A percentile compares a stretch with the other conserved stretches of the same genome.
These are phyloP conservation scores for Drosophila lacicola DNA, from an alignment of 2,888 invertebrate genomes.

Conservation along the genomic window DNA sequence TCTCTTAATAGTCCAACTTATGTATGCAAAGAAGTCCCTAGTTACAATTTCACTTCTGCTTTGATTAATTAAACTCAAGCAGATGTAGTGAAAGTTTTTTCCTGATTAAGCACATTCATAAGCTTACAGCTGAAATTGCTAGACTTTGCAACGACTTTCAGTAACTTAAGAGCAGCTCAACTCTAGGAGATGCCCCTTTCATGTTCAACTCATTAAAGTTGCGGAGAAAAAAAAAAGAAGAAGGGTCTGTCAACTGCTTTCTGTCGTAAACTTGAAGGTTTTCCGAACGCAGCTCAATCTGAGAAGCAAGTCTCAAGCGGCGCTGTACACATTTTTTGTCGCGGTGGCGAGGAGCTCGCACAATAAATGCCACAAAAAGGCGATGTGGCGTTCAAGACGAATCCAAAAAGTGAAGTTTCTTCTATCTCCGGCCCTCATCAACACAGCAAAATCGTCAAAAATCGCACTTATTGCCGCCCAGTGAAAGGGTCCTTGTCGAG, in stretches of 20 bases:
- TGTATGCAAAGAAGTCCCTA: neutral
- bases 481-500: conserved; percentile 50
- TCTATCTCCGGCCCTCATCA: conserved; percentile 60
- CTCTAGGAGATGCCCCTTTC: conserved; percentile 24
- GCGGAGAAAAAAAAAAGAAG: conserved; percentile 25
- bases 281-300: conserved; percentile 31
- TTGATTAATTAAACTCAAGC: conserved; percentile 26
- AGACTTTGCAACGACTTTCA: conserved; percentile 28
- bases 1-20: neutral
- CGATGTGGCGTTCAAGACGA: conserved; percentile 19
- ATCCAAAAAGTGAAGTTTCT: conserved; percentile 30
- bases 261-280: conserved; percentile 21
- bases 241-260: conserved; percentile 1
- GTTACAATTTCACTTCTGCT: conserved; percentile 7
- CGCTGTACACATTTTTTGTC: conserved; percentile 37
- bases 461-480: conserved; percentile 75
- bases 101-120: conserved; percentile 32
- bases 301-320: conserved; percentile 37
- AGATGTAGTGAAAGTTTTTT: conserved; percentile 33
- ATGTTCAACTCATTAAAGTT: conserved; percentile 72
- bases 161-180: conserved; percentile 15
- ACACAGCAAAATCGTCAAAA: conserved; percentile 76
- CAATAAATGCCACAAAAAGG: conserved; percentile 75
- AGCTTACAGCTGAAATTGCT: conserved; percentile 46
- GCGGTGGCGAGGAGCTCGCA: conserved; percentile 44